These are phyloP conservation scores for Ommatoiulus sabulosus DNA, from an alignment of 2,888 invertebrate species.

Conservation along the genomic window DNA sequence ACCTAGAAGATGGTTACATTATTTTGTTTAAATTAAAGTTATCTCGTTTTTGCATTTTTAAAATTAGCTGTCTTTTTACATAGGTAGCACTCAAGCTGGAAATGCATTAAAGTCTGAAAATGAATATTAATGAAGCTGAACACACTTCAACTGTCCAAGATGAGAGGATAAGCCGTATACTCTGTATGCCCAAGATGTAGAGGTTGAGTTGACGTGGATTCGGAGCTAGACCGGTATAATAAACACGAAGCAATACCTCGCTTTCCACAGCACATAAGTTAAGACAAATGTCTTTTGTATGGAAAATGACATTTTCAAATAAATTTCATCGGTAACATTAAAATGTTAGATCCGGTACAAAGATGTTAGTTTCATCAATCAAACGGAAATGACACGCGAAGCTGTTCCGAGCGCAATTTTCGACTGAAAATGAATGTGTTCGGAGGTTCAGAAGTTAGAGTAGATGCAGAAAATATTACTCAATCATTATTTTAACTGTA, in stretches of 20 bases:
- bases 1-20: no score
- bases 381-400: conserved; percentile 6
- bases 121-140: background rate
- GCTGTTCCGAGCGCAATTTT: conserved; percentile 23
- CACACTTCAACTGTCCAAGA: background rate
- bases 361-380: conserved; percentile 48
- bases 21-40: background rate
- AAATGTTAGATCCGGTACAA: conserved; percentile 44
- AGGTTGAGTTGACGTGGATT: background rate
- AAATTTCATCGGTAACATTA: conserved; percentile 46
- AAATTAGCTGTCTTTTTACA: background rate
- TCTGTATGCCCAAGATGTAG: background rate
- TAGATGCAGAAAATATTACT: conserved; percentile 48
- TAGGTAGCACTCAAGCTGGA: background rate
- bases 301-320: conserved; percentile 45
- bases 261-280: background rate
- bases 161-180: background rate
- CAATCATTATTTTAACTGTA: conserved; percentile 47
- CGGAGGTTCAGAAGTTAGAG: conserved; percentile 23
- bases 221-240: background rate
- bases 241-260: background rate
- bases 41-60: background rate
- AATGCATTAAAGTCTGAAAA: background rate
- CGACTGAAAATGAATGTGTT: conserved; percentile 37
- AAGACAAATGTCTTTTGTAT: conserved; percentile 43